Evolutionary conservation across 2,113 vertebrate genomes (phyloP).

Genomic region (Psammodynastes pulverulentus): DNA sequence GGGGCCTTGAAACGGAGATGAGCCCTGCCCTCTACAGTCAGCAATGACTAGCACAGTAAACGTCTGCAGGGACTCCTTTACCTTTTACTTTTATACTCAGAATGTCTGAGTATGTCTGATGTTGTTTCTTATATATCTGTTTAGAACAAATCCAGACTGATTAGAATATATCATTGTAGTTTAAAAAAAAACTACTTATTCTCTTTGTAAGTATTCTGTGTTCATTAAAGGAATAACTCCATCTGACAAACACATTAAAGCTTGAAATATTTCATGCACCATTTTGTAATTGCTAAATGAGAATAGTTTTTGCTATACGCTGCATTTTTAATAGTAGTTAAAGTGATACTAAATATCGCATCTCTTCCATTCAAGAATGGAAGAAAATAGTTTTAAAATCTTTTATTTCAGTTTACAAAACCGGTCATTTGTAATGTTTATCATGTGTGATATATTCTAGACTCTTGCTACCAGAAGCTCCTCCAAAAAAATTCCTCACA

Average conservation of each 20-base stretch:
- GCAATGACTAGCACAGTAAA: background rate
- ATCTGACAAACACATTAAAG: background rate
- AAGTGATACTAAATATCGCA: background rate
- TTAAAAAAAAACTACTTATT: background rate
- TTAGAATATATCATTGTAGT: background rate
- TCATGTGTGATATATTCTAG: slow-evolving; percentile 62
- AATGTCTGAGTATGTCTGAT: background rate
- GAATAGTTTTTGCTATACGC: background rate
- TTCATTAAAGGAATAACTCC: background rate
- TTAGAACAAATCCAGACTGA: background rate
- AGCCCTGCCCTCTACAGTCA: background rate
- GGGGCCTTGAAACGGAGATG: background rate
- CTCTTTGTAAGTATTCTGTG: background rate
- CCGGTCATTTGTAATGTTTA: background rate
- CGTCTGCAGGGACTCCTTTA: background rate
- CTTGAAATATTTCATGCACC: background rate
- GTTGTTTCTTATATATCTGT: background rate
- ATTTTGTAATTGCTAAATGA: background rate
- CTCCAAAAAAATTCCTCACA: slow-evolving; percentile 93
- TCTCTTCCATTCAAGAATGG: accelerated
- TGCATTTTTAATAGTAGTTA: background rate
- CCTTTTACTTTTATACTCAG: background rate
- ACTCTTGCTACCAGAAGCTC: slow-evolving; percentile 89
- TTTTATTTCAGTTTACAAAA: background rate
- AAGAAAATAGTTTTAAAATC: background rate